Evolutionary conservation across 2,888 invertebrate species (phyloP), one percentile per base, ranked within the genome.

Genomic region (Xestobium rufovillosum): DNA sequence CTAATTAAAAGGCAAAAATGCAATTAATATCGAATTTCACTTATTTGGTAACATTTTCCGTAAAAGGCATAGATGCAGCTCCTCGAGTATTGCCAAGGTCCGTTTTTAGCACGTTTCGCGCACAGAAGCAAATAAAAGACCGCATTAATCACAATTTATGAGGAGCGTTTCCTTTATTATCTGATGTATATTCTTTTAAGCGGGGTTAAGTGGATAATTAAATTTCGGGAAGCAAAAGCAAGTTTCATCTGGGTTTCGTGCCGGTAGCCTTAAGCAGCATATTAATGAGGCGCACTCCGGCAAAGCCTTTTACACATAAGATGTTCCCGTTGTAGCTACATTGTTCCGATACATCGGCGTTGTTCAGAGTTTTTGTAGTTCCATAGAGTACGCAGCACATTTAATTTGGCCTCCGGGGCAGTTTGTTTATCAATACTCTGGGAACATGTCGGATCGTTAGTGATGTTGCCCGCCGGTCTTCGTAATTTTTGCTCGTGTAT

Each of bases 251-350:
- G n/a, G n/a, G n/a, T n/a, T n/a, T 6, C n/a, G 34, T 35, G 42
- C 33, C 38, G 30, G 41, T 26, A 38, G 53, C 62, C 58, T 31
- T 31, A 27, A 50, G 61, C 59, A 35, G 37, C 48, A 51, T 61
- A 62, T 60, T 62, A 62, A 62, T 58, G 62, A 62, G 54, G 52
- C 51, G 51, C 55, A 53, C 59, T 58, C 57, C 57, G 55, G 56
- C 52, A 51, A 43, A 49, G 47, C 48, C 48, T 49, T 51, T 49
- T 48, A 42, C 49, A 55, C 53, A 57, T 57, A 60, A 61, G 59
- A 61, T 61, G 59, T 59, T 57, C 55, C 51, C 53, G 59, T 60
- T 60, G 59, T 59, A 59, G 49, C 50, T 52, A 60, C 59, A 56
- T 57, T 59, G 58, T 59, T 56, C 57, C 48, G 52, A 43, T 55